Evolutionary conservation across 2,888 invertebrate species (phyloP).

Genomic region (Eueremaeus valkanovi): DNA sequence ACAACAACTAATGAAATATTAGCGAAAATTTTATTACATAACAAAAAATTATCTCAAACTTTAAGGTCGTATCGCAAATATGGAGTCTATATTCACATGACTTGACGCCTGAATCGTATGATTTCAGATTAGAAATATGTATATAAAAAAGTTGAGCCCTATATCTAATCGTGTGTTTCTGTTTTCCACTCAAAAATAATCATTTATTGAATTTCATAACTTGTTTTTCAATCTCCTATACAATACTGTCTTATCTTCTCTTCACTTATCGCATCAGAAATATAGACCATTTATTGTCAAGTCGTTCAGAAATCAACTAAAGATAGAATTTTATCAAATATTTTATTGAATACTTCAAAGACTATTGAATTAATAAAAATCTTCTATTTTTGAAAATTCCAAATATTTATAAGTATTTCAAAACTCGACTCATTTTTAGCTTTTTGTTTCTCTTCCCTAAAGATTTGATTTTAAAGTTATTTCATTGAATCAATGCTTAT

Average conservation of each 20-base stretch:
- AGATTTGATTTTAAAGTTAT: no score
- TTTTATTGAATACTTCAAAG: no score
- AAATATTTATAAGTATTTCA: no score
- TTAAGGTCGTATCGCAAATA: neutral
- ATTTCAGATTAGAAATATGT: neutral
- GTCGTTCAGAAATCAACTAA: neutral
- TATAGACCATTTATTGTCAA: neutral
- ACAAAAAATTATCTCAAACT: constrained; percentile 14
- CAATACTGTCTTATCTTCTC: neutral
- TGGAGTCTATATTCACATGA: neutral
- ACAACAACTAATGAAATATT: neutral
- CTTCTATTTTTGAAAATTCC: no score
- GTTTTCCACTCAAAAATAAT: neutral
- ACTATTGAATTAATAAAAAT: no score
- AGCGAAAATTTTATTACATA: neutral
- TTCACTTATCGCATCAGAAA: neutral
- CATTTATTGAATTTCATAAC: neutral
- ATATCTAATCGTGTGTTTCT: neutral
- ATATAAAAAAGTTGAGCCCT: no score
- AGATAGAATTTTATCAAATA: no score
- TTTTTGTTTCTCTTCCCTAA: no score
- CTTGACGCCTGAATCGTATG: neutral
- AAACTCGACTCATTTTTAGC: no score
- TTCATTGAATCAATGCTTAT: no score
- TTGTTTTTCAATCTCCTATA: neutral